Evolutionary conservation across 2,797 vertebrate species (phyloP).

Genomic region (Macropodus opercularis): DNA sequence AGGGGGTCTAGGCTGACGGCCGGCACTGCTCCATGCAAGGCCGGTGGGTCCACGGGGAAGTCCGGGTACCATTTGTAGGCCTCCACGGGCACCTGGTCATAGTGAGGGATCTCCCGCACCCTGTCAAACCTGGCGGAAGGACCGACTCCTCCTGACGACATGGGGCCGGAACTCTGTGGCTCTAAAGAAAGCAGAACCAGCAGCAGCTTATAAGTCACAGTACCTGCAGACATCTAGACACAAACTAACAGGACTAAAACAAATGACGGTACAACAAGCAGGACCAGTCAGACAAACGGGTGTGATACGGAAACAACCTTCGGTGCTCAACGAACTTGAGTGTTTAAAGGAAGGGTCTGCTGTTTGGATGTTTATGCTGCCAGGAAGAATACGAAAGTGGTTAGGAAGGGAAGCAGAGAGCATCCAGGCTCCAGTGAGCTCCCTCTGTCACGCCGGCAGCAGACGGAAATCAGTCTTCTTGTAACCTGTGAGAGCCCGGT

Average conservation of each 20-base stretch:
- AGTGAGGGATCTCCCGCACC: slow-evolving; percentile 69
- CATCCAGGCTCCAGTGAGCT: too few relatives aligned
- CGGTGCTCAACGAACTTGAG: too few relatives aligned
- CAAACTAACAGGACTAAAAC: background rate
- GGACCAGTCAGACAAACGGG: too few relatives aligned
- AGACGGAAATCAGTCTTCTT: too few relatives aligned
- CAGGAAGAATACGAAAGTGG: too few relatives aligned
- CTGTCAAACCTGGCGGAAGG: slow-evolving; percentile 68
- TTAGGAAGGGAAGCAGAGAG: too few relatives aligned
- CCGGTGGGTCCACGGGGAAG: slow-evolving; percentile 39
- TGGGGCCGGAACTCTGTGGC: slow-evolving; percentile 41
- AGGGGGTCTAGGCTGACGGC: slow-evolving; percentile 80
- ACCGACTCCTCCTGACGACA: slow-evolving; percentile 68
- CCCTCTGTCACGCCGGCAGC: too few relatives aligned
- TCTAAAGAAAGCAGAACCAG: slow-evolving; percentile 20
- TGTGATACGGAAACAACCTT: too few relatives aligned
- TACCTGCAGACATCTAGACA: too few relatives aligned
- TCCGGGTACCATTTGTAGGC: slow-evolving; percentile 49
- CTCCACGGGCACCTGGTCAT: slow-evolving; percentile 81
- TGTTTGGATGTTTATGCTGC: too few relatives aligned
- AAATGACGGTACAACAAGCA: background rate
- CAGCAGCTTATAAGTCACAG: background rate
- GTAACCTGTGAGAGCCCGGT: too few relatives aligned
- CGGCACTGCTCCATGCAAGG: slow-evolving; percentile 49
- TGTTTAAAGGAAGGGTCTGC: too few relatives aligned